Evolutionary conservation across 2,888 invertebrate species (phyloP).

Genomic region (Acronicta aceris): DNA sequence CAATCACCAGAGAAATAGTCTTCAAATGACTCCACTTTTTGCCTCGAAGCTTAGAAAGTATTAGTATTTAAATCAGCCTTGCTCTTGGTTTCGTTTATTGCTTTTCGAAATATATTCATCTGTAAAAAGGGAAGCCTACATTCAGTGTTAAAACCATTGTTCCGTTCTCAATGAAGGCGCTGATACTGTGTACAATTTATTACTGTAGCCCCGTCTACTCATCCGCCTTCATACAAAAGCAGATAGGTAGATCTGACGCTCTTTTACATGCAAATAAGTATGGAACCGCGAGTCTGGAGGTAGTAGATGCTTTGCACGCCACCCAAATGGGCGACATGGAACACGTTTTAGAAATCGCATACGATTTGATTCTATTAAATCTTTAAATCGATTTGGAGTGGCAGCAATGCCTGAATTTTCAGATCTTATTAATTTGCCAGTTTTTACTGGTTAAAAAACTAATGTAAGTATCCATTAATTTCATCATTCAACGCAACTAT

Average conservation of each 20-base stretch:
- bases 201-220: slow-evolving; percentile 58
- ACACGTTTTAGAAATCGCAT: slow-evolving; percentile 82
- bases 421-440: not conserved
- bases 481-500: not conserved
- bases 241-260: slow-evolving; percentile 65
- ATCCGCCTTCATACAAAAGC: slow-evolving; percentile 62
- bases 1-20: too few relatives aligned
- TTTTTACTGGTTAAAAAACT: not conserved
- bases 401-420: not conserved
- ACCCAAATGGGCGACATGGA: slow-evolving; percentile 70
- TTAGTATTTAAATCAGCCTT: not conserved
- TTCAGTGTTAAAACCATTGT: slow-evolving; percentile 33
- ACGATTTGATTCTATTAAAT: slow-evolving; percentile 77
- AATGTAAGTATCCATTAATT: too few relatives aligned
- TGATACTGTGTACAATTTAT: slow-evolving; percentile 64
- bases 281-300: slow-evolving; percentile 54
- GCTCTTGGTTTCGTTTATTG: not conserved
- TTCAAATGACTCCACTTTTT: too few relatives aligned
- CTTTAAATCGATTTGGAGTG: slow-evolving; percentile 18
- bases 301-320: slow-evolving; percentile 37
- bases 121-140: slow-evolving; percentile 3
- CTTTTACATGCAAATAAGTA: slow-evolving; percentile 80
- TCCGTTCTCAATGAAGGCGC: slow-evolving; percentile 44
- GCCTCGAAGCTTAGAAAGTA: not conserved
- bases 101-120: not conserved